Evolutionary conservation across 1,140 invertebrate species (phyloP), one percentile per base, ranked within the genome.

Genomic region (Drosophila kikkawai): DNA sequence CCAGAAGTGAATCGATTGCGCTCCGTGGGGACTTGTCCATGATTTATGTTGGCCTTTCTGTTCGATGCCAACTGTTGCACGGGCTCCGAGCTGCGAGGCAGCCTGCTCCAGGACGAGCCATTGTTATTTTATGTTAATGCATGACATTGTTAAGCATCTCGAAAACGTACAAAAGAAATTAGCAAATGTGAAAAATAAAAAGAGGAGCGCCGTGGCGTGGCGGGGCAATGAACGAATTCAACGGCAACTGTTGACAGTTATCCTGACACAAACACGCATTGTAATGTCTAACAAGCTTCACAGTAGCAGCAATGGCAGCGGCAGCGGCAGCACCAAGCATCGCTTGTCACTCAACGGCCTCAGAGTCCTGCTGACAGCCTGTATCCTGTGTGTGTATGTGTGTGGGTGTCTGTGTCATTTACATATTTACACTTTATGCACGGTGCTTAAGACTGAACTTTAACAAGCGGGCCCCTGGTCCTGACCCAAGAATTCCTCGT

Each of bases 261-360:
- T 88, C 85, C 85, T 90, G 85, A 90, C 85, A 90, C 67, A 90
- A 90, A 88, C 85, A 90, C 85, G 85, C 84, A 88, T 87, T 87
- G 84, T 88, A 83, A 88, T 84, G 85, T 88, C 85, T 88, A 90
- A 88, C 85, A 88, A 88, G 85, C 85, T 71, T 76, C 81, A 84
- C 80, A 86, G 67, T 59, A 22, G 60, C 63, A 69, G 58, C 34
- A 44, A 36, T 32, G 42, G 71, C 61, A 32, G 55, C 37, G 19
- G 57, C 36, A 59, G 48, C 45, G 50, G 75, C 59, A 57, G 45
- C 64, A 58, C 57, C 71, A 69, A 58, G 73, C 67, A 73, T 83
- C 71, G 64, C 73, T 65, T 74, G 84, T 87, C 84, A 88, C 80
- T 87, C 82, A 84, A 59, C 68, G 70, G 53, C 57, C 50, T 65